Evolutionary conservation across 2,888 invertebrate genomes (phyloP).

Genomic region (Hemistola chrysoprasaria): DNA sequence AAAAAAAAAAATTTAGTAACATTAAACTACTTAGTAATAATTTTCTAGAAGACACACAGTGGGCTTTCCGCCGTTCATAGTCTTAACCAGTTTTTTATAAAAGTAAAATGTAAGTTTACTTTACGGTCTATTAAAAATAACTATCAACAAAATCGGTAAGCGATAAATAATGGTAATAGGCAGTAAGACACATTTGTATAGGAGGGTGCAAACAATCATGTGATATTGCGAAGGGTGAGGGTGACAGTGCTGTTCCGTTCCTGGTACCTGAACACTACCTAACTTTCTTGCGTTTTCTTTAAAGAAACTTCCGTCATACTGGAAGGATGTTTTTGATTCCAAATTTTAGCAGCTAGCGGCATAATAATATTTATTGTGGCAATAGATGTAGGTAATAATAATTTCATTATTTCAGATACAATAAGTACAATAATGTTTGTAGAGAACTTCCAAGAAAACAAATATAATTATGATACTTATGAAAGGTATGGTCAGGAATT

Average conservation of each 20-base stretch:
- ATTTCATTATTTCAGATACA: no score
- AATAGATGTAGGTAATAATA: no score
- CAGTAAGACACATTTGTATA: slow-evolving; percentile 36
- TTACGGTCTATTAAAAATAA: slow-evolving; percentile 18
- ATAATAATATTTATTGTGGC: no score
- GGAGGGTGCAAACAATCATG: slow-evolving; percentile 43
- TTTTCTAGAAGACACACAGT: no score
- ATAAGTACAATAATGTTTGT: no score
- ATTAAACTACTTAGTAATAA: no score
- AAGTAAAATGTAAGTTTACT: slow-evolving; percentile 23
- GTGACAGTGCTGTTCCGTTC: slow-evolving; percentile 54
- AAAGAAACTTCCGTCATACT: slow-evolving; percentile 15
- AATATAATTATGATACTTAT: no score
- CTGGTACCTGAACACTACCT: slow-evolving; percentile 53
- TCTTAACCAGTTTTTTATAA: background rate
- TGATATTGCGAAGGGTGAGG: slow-evolving; percentile 56
- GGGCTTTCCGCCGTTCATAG: no score
- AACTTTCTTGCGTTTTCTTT: slow-evolving; percentile 39
- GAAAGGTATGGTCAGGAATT: slow-evolving; percentile 8
- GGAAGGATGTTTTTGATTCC: slow-evolving; percentile 7
- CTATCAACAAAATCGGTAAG: slow-evolving; percentile 17
- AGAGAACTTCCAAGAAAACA: no score
- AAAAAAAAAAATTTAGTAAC: background rate
- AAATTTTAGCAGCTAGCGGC: background rate
- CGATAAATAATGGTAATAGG: slow-evolving; percentile 20